These are phyloP conservation scores for Stegodyphus mimosarum DNA, from an alignment of 1,140 invertebrate species.

Conservation along the genomic window DNA sequence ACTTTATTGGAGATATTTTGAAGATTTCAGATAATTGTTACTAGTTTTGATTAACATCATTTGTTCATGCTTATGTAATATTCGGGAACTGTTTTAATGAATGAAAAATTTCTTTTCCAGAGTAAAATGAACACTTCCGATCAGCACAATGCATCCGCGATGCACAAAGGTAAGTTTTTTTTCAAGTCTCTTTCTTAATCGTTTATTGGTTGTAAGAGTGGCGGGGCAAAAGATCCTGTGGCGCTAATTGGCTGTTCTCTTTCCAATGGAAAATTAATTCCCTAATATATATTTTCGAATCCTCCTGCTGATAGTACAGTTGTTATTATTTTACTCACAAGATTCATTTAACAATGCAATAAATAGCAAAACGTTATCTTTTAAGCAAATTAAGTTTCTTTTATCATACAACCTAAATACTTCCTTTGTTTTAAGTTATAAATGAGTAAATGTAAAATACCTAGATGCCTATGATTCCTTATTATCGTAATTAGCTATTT, in stretches of 20 bases:
- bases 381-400: no score
- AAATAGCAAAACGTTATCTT: no score
- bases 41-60: neutral
- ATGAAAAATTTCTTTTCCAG: slow-evolving; percentile 52
- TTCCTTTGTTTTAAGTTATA: no score
- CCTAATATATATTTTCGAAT: neutral
- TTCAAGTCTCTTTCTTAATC: slow-evolving; percentile 8
- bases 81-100: neutral
- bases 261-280: neutral
- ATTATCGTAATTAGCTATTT: no score
- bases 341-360: no score
- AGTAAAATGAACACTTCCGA: slow-evolving; percentile 57
- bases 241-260: slow-evolving; percentile 9
- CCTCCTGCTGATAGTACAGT: no score
- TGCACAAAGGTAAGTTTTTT: slow-evolving; percentile 56
- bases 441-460: no score
- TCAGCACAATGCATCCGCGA: slow-evolving; percentile 57
- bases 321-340: no score
- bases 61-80: neutral
- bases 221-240: slow-evolving; percentile 41
- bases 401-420: no score
- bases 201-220: slow-evolving; percentile 57
- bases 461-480: no score
- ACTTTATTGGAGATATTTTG: no score
- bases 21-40: no score